Evolutionary conservation across 2,113 vertebrate species (phyloP).

Genomic region (Cairina moschata): DNA sequence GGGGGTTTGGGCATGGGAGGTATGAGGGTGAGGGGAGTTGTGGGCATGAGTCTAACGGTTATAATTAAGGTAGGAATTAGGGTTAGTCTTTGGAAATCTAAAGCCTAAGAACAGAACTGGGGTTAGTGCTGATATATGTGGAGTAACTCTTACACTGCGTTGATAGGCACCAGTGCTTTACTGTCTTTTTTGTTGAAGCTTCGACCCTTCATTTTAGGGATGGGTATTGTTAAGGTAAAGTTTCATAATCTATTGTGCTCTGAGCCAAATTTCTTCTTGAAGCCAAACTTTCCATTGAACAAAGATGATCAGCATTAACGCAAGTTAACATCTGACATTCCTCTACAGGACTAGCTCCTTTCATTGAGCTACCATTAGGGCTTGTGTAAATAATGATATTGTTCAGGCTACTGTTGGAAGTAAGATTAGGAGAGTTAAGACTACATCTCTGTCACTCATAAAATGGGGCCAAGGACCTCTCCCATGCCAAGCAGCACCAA

Average conservation of each 20-base stretch:
- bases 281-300: neutral
- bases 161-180: neutral
- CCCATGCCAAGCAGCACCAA: neutral
- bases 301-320: neutral
- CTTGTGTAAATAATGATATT: neutral
- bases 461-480: neutral
- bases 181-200: neutral
- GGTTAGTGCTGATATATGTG: neutral
- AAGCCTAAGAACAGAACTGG: neutral
- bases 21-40: neutral
- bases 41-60: neutral
- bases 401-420: neutral
- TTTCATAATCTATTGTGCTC: neutral
- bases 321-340: rapidly evolving
- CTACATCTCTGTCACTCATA: neutral
- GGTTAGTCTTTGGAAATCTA: neutral
- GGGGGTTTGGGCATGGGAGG: neutral
- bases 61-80: neutral
- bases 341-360: neutral
- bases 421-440: neutral
- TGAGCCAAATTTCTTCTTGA: neutral
- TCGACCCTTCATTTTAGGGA: neutral
- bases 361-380: neutral
- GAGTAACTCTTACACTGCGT: neutral
- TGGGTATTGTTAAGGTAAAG: neutral